phyloP scores from a whole-genome alignment of 2,797 vertebrate species.

The Rhinogobio ventralis region DNA sequence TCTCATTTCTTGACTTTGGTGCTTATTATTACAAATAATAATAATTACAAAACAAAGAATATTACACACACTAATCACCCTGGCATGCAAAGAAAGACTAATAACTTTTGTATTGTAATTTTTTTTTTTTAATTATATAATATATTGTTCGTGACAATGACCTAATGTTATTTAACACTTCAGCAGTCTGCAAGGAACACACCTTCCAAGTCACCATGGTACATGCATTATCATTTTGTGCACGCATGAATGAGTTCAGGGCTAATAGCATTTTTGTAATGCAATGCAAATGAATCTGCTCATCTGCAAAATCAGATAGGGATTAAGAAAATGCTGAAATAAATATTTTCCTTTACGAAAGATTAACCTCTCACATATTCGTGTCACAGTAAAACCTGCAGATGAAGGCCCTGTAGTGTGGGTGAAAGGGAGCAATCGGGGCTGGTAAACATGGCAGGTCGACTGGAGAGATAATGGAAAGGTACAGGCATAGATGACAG shows the following conservation, averaged over 20 bases:
- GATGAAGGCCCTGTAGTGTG: neutral
- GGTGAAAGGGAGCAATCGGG: neutral
- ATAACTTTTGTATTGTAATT: neutral
- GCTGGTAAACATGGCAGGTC: conserved; percentile 36
- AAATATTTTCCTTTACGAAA: conserved; percentile 67
- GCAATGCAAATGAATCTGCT: conserved; percentile 68
- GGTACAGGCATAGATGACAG: conserved; percentile 12
- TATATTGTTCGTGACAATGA: conserved; percentile 21
- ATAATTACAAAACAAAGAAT: conserved; percentile 2
- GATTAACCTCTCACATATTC: conserved; percentile 68
- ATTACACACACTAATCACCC: conserved; percentile 1
- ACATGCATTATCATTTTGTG: conserved; percentile 66
- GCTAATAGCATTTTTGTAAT: conserved; percentile 62
- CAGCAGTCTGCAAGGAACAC: conserved; percentile 48
- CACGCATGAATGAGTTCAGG: conserved; percentile 55
- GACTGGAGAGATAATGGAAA: conserved; percentile 35
- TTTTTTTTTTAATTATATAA: neutral
- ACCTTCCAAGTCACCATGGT: conserved; percentile 61
- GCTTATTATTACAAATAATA: conserved; percentile 29
- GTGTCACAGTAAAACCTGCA: conserved; percentile 49
- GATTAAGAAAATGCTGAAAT: conserved; percentile 71
- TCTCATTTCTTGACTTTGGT: neutral
- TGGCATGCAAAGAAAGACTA: neutral
- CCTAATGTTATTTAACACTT: conserved; percentile 53
- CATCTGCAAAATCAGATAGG: conserved; percentile 74